phyloP scores from a whole-genome alignment of 2,797 vertebrate genomes.

The Pseudotriccus pelzelni region DNA sequence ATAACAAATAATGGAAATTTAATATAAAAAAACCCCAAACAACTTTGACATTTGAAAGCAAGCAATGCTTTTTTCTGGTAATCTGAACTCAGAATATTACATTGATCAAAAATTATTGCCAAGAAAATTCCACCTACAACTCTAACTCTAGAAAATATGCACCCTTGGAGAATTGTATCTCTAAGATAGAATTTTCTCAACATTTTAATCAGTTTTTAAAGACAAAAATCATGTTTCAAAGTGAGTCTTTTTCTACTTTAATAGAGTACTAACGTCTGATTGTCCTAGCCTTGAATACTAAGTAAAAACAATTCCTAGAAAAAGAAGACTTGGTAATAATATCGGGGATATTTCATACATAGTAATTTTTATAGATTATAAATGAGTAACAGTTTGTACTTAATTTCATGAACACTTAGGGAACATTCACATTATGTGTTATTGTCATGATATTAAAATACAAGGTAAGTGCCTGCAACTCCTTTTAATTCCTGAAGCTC shows the following conservation, averaged over 20 bases:
- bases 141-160: neutral
- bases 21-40: fast-evolving
- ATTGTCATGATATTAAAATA: neutral
- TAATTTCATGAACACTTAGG: neutral
- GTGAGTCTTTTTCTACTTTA: neutral
- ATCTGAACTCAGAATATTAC: neutral
- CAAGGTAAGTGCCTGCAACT: neutral
- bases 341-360: neutral
- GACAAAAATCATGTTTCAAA: neutral
- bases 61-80: neutral
- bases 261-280: neutral
- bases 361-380: neutral
- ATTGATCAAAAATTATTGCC: neutral
- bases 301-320: neutral
- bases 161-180: neutral
- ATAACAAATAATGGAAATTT: neutral
- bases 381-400: neutral
- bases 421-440: neutral
- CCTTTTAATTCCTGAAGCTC: neutral
- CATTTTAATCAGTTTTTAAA: neutral
- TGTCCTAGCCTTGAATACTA: neutral
- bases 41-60: neutral
- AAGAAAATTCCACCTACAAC: neutral
- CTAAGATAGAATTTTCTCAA: neutral
- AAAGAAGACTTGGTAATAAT: neutral